Evolutionary conservation across 2,888 invertebrate genomes (phyloP).

Genomic region (Dryadula phaetusa): DNA sequence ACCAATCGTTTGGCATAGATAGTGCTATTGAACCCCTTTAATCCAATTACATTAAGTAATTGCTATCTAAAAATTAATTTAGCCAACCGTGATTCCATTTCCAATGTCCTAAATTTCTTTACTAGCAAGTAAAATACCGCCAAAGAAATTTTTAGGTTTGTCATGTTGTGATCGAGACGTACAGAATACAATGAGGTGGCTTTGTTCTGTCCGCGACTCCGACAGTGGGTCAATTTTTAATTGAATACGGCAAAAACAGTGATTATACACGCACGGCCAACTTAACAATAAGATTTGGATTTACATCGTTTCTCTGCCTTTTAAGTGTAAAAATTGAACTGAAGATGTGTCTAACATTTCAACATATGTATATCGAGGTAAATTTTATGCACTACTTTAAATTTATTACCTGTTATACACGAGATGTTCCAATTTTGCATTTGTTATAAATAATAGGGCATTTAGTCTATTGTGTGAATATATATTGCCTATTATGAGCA

Average conservation of each 20-base stretch:
- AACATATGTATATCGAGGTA: slow-evolving; percentile 42
- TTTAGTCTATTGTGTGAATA: neutral
- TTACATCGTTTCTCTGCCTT: slow-evolving; percentile 54
- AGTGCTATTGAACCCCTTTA: slow-evolving; percentile 41
- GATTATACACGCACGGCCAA: slow-evolving; percentile 78
- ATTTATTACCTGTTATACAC: slow-evolving; percentile 12
- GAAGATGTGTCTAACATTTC: slow-evolving; percentile 39
- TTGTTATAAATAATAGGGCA: neutral
- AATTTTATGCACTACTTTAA: slow-evolving; percentile 48
- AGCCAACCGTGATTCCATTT: slow-evolving; percentile 44
- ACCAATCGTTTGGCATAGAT: slow-evolving; percentile 34
- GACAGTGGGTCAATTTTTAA: slow-evolving; percentile 78
- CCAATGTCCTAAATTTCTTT: slow-evolving; percentile 37
- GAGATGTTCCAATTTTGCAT: slow-evolving; percentile 14
- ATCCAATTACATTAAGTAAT: slow-evolving; percentile 55
- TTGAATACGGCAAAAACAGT: slow-evolving; percentile 76
- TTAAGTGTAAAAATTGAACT: slow-evolving; percentile 43
- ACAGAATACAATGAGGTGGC: slow-evolving; percentile 50
- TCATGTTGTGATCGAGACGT: slow-evolving; percentile 51
- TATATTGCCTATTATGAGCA: neutral
- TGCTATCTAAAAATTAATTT: slow-evolving; percentile 54
- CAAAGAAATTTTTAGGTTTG: slow-evolving; percentile 49
- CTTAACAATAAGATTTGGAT: slow-evolving; percentile 61
- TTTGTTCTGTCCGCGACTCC: slow-evolving; percentile 58
- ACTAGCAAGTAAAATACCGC: slow-evolving; percentile 38